These are phyloP conservation scores for Hybognathus amarus DNA, from an alignment of 2,797 vertebrate species.

Conservation along the genomic window DNA sequence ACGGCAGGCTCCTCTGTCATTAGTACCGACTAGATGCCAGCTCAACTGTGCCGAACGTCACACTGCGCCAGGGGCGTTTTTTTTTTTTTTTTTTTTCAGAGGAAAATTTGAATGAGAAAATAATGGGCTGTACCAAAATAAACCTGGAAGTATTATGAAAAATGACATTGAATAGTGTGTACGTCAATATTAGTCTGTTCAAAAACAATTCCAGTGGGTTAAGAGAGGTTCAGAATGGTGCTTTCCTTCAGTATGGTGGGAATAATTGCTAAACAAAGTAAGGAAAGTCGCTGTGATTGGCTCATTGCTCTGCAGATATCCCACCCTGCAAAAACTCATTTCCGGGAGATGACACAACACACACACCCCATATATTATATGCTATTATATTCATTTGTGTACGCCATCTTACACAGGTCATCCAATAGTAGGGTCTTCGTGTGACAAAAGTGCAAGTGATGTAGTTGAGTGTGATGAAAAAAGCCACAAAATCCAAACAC, in stretches of 20 bases:
- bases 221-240: background rate
- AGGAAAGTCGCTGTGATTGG: background rate
- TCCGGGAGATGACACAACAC: too few species aligned
- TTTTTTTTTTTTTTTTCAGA: background rate
- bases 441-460: too few species aligned
- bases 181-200: background rate
- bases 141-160: background rate
- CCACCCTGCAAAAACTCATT: too few species aligned
- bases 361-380: too few species aligned
- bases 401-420: too few species aligned
- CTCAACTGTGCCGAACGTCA: conserved; percentile 38
- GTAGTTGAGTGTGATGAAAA: too few species aligned
- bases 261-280: background rate
- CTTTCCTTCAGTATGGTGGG: background rate
- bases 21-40: conserved; percentile 54
- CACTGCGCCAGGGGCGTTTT: conserved; percentile 34
- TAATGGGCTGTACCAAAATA: conserved; percentile 3
- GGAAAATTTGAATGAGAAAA: background rate
- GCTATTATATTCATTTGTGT: too few species aligned
- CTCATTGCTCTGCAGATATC: background rate
- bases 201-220: background rate
- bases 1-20: conserved; percentile 54
- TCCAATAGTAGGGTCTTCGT: too few species aligned
- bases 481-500: too few species aligned
- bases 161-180: background rate